Evolutionary conservation across 2,888 invertebrate species (phyloP).

Genomic region (Tiliacea citrago): DNA sequence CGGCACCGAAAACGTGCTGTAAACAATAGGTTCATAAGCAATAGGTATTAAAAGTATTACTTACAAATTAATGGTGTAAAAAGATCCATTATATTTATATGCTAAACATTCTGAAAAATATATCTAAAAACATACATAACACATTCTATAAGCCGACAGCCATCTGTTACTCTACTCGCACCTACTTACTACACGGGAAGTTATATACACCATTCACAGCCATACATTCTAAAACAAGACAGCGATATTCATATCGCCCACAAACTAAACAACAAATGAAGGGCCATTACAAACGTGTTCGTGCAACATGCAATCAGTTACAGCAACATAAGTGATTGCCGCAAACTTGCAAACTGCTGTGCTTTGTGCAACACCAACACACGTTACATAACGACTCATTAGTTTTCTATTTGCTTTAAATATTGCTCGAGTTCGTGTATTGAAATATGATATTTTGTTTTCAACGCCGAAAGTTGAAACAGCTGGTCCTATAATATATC

Average conservation of each 20-base stretch:
- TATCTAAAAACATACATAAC: neutral
- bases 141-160: neutral
- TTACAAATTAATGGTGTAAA: neutral
- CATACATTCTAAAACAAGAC: constrained; percentile 53
- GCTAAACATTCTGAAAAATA: too few relatives aligned
- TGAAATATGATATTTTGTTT: constrained; percentile 58
- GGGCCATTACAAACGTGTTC: constrained; percentile 75
- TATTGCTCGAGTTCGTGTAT: constrained; percentile 50
- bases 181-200: neutral
- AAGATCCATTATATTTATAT: neutral
- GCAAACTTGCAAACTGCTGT: constrained; percentile 79
- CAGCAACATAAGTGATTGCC: constrained; percentile 81
- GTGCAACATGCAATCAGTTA: constrained; percentile 84
- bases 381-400: constrained; percentile 72
- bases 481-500: constrained; percentile 47
- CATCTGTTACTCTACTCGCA: neutral
- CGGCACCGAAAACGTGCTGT: too few relatives aligned
- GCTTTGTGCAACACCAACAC: constrained; percentile 69
- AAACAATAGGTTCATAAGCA: too few relatives aligned
- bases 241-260: constrained; percentile 66
- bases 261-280: constrained; percentile 74
- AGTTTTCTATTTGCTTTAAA: constrained; percentile 74
- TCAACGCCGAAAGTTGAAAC: constrained; percentile 31
- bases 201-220: neutral
- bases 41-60: too few relatives aligned